Conservation (phyloP, 2,888 invertebrate genomes). For the Drymonia ruficornis region DNA sequence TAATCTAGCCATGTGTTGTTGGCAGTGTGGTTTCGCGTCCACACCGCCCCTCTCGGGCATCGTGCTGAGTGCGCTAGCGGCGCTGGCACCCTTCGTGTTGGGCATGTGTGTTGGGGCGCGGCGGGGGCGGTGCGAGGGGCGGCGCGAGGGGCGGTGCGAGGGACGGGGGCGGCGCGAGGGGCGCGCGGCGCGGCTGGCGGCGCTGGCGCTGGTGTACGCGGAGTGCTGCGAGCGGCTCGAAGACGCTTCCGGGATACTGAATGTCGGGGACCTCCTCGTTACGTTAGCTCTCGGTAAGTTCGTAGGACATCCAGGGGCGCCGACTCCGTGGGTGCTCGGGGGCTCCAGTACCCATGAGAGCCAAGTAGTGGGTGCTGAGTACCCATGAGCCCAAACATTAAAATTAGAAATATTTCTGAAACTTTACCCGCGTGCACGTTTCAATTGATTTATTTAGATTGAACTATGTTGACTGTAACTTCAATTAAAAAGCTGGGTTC, state of each 20-base stretch:
- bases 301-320: too few species aligned
- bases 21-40: conserved; percentile 59
- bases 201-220: conserved; percentile 58
- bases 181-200: conserved; percentile 58
- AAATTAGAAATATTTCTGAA: too few species aligned
- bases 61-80: too few species aligned
- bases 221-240: conserved; percentile 61
- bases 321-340: too few species aligned
- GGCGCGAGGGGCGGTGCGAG: neutral
- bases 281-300: conserved; percentile 40
- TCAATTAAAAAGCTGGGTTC: too few species aligned
- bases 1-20: too few species aligned
- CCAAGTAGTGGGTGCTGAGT: too few species aligned
- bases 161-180: neutral
- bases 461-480: too few species aligned
- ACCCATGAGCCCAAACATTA: too few species aligned
- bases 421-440: too few species aligned
- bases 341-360: too few species aligned
- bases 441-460: too few species aligned
- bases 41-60: conserved; percentile 43
- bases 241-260: conserved; percentile 57
- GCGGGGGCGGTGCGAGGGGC: neutral
- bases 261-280: conserved; percentile 37
- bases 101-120: conserved; percentile 37
- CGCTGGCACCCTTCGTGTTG: conserved; percentile 44